phyloP scores from a whole-genome alignment of 1,140 invertebrate genomes.

The Andrena cerasifolii region DNA sequence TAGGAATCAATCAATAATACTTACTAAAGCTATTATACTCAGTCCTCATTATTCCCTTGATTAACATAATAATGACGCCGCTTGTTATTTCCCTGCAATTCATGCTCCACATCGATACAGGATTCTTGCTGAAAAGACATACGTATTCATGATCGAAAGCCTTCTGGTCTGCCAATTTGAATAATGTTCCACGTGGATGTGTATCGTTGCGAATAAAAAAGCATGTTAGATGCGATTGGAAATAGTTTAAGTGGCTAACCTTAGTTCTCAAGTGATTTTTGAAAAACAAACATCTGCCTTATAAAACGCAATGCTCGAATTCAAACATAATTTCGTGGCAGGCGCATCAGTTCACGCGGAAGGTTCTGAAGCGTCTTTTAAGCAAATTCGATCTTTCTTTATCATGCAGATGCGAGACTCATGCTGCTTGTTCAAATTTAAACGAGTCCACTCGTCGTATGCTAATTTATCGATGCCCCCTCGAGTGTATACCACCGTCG shows the following conservation, averaged over 20 bases:
- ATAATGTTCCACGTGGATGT: slow-evolving; percentile 14
- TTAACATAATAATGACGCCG: neutral
- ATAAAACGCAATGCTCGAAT: neutral
- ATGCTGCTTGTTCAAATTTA: slow-evolving; percentile 14
- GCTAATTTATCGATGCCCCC: slow-evolving; percentile 19
- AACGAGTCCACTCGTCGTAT: slow-evolving; percentile 44
- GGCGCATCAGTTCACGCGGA: neutral
- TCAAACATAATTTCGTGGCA: neutral
- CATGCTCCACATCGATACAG: neutral
- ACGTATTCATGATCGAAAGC: neutral
- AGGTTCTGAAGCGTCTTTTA: slow-evolving; percentile 3
- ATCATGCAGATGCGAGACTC: slow-evolving; percentile 25
- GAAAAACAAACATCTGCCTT: slow-evolving; percentile 9
- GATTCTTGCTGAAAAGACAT: neutral
- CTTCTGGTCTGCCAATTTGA: neutral
- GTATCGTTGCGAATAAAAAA: neutral
- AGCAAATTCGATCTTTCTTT: slow-evolving; percentile 1
- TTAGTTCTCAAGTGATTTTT: neutral
- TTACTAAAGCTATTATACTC: too few species aligned
- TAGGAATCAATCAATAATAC: neutral
- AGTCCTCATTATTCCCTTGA: neutral
- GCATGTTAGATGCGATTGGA: neutral
- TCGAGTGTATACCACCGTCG: neutral
- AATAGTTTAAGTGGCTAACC: neutral
- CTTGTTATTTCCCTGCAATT: neutral